A percentile compares a stretch with the other conserved stretches of the same genome.
phyloP scores from a whole-genome alignment of 2,888 invertebrate genomes.

The Nomada fabriciana region DNA sequence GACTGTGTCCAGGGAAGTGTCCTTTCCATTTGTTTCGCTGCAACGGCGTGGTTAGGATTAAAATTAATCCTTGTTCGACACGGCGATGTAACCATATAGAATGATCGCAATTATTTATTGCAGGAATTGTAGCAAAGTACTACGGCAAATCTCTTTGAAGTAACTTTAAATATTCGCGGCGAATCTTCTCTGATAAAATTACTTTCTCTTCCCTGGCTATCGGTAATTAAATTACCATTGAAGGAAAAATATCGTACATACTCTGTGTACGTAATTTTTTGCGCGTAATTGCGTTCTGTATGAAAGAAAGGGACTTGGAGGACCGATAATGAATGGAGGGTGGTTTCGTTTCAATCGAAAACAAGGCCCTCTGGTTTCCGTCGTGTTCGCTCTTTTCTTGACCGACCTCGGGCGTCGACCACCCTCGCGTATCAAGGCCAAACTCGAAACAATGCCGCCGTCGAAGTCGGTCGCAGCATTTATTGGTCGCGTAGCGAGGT shows the following conservation, averaged over 20 bases:
- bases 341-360: constrained; percentile 5
- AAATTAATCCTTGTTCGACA: background rate
- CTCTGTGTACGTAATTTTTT: constrained; percentile 34
- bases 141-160: too few relatives aligned
- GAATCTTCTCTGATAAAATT: background rate
- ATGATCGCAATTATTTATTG: too few relatives aligned
- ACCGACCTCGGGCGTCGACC: constrained; percentile 23
- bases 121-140: too few relatives aligned
- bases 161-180: background rate
- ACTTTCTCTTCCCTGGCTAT: background rate
- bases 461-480: constrained; percentile 48
- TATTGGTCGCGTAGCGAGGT: constrained; percentile 6
- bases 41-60: too few relatives aligned
- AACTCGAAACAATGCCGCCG: constrained; percentile 54
- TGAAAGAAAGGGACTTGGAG: background rate
- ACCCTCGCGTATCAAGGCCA: constrained; percentile 45
- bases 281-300: constrained; percentile 19
- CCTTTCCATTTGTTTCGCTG: constrained; percentile 5
- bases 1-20: too few relatives aligned
- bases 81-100: too few relatives aligned
- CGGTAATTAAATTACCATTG: too few relatives aligned
- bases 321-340: constrained; percentile 23
- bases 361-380: constrained; percentile 29
- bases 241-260: background rate
- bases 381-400: constrained; percentile 39